Percentiles rank a stretch among this genome's conserved stretches.
Evolutionary conservation across 2,888 invertebrate genomes (phyloP).

Genomic region (Oxyscelio sp.): DNA sequence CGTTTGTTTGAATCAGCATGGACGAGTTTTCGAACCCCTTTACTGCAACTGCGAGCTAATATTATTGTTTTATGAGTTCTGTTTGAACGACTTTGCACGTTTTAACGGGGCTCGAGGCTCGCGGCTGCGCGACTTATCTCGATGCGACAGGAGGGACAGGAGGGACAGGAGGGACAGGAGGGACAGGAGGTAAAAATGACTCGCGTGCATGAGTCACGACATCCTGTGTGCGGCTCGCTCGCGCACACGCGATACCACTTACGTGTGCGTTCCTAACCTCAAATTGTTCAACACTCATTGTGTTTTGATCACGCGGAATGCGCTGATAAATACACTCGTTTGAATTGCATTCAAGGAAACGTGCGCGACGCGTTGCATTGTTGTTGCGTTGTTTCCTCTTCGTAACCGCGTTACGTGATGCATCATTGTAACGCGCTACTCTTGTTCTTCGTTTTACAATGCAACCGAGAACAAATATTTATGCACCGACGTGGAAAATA

Average conservation of each 20-base stretch:
- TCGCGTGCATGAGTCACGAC: constrained; percentile 67
- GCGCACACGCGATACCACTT: constrained; percentile 63
- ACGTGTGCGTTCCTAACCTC: constrained; percentile 58
- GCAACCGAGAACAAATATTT: constrained; percentile 23
- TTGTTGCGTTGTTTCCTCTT: constrained; percentile 37
- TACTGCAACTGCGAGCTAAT: constrained; percentile 16
- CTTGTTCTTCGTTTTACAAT: constrained; percentile 4
- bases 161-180: no score
- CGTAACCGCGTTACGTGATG: constrained; percentile 57
- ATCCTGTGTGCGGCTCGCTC: constrained; percentile 36
- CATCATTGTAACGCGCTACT: constrained; percentile 36
- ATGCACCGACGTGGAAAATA: no score
- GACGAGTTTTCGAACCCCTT: constrained; percentile 32
- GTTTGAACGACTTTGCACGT: constrained; percentile 41
- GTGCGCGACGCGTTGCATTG: constrained; percentile 22
- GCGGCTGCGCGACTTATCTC: constrained; percentile 50
- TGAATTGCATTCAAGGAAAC: constrained; percentile 54
- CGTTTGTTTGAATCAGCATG: constrained; percentile 25
- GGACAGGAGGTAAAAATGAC: constrained; percentile 40
- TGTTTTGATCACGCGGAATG: constrained; percentile 58
- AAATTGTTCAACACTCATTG: constrained; percentile 64
- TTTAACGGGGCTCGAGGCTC: no score
- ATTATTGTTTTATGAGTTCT: constrained; percentile 54
- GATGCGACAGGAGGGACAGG: constrained; percentile 23
- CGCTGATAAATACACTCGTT: constrained; percentile 48